Conservation (phyloP, 2,797 vertebrate species). For the Centropyge bicolor region DNA sequence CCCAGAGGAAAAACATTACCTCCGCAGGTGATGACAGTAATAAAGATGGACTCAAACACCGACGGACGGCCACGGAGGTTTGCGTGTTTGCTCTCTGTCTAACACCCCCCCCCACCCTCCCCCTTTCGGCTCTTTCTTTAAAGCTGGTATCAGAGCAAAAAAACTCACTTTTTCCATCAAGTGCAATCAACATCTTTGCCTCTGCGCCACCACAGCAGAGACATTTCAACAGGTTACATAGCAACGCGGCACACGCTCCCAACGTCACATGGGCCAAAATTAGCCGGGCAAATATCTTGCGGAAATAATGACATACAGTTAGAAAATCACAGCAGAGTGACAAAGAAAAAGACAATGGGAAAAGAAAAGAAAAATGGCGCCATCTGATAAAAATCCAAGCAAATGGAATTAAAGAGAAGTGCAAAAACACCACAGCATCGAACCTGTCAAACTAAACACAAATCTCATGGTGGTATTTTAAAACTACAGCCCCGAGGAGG, state of each 20-base stretch:
- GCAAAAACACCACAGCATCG: background rate
- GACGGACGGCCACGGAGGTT: conserved; percentile 31
- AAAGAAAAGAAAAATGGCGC: background rate
- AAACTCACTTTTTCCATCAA: conserved; percentile 47
- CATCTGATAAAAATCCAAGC: conserved; percentile 4
- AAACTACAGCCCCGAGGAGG: background rate
- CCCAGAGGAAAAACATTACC: conserved; percentile 58
- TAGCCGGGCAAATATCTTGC: conserved; percentile 54
- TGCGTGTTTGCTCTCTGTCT: conserved; percentile 56
- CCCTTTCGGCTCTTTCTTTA: conserved; percentile 3
- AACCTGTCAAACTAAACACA: background rate
- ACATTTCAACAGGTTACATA: conserved; percentile 62
- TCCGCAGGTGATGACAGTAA: conserved; percentile 65
- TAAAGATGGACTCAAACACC: conserved; percentile 71
- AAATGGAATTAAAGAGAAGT: background rate
- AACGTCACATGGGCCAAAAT: conserved; percentile 62
- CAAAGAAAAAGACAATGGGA: background rate
- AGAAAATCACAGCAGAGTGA: conserved; percentile 28
- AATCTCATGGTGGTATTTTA: background rate
- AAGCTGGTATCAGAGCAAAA: conserved; percentile 32
- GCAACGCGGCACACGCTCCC: conserved; percentile 55
- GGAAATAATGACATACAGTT: conserved; percentile 61
- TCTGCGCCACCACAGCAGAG: conserved; percentile 21
- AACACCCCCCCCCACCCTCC: background rate
- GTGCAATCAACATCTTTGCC: conserved; percentile 50